A percentile compares a stretch with the other conserved stretches of the same genome.
These are phyloP conservation scores for Gibbula magus DNA, from an alignment of 2,888 invertebrate species.

Conservation along the genomic window DNA sequence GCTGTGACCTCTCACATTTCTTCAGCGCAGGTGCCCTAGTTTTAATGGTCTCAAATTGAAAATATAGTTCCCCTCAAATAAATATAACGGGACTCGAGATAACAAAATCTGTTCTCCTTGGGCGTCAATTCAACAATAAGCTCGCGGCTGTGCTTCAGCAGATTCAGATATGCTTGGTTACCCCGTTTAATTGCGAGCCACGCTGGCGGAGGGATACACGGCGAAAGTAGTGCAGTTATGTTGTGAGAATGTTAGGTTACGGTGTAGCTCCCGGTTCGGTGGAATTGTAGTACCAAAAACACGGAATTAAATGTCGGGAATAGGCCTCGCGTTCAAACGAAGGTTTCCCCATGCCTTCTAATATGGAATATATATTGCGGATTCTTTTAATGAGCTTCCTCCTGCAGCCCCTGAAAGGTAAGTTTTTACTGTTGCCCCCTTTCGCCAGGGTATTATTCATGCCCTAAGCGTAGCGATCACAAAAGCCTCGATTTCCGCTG, in stretches of 20 bases:
- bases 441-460: not conserved
- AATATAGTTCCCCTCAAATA: not conserved
- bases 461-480: not conserved
- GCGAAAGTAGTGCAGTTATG: slow-evolving; percentile 18
- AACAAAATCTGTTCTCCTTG: too few species aligned
- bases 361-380: slow-evolving; percentile 16
- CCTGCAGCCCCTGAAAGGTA: not conserved
- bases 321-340: slow-evolving; percentile 3
- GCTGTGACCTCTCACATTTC: slow-evolving; percentile 7
- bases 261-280: not conserved
- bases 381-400: not conserved
- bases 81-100: too few species aligned
- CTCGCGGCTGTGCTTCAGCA: too few species aligned
- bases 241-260: slow-evolving; percentile 21
- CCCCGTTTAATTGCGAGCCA: not conserved
- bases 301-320: slow-evolving; percentile 5
- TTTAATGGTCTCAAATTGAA: slow-evolving; percentile 1
- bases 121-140: too few species aligned
- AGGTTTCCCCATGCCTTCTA: slow-evolving; percentile 14
- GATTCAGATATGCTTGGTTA: not conserved
- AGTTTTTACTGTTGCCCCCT: slow-evolving; percentile 7
- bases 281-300: not conserved
- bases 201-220: slow-evolving; percentile 6
- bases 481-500: slow-evolving; percentile 11
- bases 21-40: slow-evolving; percentile 12